Conservation (phyloP, 35 echinoderm and acorn worm genomes). For the Nesometra sesokonis region DNA sequence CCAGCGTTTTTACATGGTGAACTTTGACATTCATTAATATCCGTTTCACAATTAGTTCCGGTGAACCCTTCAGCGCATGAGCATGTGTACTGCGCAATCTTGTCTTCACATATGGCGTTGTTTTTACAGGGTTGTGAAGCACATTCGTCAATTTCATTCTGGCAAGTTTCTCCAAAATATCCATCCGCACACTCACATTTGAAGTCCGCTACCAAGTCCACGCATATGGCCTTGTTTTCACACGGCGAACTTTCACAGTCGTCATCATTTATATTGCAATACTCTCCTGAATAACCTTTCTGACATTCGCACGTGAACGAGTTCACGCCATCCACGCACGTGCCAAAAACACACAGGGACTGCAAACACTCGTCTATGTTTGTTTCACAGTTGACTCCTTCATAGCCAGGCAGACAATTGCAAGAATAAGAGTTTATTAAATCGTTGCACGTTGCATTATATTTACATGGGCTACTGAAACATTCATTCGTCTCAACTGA, state of each 20-base stretch:
- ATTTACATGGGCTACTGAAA: slow-evolving; percentile 36
- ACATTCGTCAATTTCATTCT: slow-evolving; percentile 3
- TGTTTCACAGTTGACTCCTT: neutral
- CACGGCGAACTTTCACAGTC: neutral
- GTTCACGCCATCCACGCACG: neutral
- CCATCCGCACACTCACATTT: neutral
- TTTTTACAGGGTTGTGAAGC: neutral
- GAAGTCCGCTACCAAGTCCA: neutral
- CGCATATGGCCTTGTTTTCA: neutral
- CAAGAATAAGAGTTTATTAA: slow-evolving; percentile 10
- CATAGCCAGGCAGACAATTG: slow-evolving; percentile 12
- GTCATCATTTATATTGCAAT: neutral
- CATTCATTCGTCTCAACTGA: slow-evolving; percentile 40
- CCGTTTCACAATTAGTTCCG: neutral
- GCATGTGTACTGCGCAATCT: neutral
- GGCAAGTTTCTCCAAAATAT: neutral
- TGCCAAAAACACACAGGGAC: neutral
- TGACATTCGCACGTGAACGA: neutral
- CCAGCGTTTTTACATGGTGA: neutral
- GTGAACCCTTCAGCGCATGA: neutral
- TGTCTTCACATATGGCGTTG: neutral
- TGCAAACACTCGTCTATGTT: neutral
- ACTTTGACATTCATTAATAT: slow-evolving; percentile 5
- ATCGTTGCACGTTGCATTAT: slow-evolving; percentile 27
- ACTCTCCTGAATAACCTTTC: neutral